phyloP scores from a whole-genome alignment of 1,140 invertebrate genomes.

The Drosophila fuyamai region DNA sequence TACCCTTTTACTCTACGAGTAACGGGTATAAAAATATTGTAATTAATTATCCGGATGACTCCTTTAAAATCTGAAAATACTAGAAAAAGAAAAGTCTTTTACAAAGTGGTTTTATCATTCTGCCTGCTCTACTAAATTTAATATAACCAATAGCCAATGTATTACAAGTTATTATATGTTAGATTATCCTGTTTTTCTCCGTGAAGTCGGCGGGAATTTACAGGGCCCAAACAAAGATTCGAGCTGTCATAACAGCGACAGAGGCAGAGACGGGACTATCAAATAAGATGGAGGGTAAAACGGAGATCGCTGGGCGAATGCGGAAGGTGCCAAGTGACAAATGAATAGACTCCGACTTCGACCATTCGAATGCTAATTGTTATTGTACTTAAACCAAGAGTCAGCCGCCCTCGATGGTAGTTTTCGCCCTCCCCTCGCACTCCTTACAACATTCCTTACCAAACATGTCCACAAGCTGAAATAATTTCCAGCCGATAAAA shows the following conservation, averaged over 20 bases:
- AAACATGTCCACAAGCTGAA: slow-evolving; percentile 40
- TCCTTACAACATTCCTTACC: slow-evolving; percentile 23
- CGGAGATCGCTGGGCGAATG: slow-evolving; percentile 22
- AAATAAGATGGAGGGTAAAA: neutral
- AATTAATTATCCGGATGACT: too few relatives aligned
- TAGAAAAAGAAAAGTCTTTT: too few relatives aligned
- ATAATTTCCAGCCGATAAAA: slow-evolving; percentile 72
- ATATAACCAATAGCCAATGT: too few relatives aligned
- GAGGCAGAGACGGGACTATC: slow-evolving; percentile 2
- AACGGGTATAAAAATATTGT: too few relatives aligned
- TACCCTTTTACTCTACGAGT: too few relatives aligned
- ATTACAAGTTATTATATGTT: too few relatives aligned
- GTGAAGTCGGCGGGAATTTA: slow-evolving; percentile 7
- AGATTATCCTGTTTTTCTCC: neutral
- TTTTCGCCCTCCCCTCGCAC: neutral
- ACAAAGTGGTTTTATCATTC: too few relatives aligned
- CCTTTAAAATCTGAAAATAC: too few relatives aligned
- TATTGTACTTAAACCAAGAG: slow-evolving; percentile 50
- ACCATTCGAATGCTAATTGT: slow-evolving; percentile 64
- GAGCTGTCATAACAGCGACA: slow-evolving; percentile 61
- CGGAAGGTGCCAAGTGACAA: slow-evolving; percentile 46
- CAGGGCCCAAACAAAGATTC: slow-evolving; percentile 33
- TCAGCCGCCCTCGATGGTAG: neutral
- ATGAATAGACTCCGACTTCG: slow-evolving; percentile 17
- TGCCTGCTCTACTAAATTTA: too few relatives aligned